Evolutionary conservation across 2,797 vertebrate genomes (phyloP).

Genomic region (Tiaroga cobitis): DNA sequence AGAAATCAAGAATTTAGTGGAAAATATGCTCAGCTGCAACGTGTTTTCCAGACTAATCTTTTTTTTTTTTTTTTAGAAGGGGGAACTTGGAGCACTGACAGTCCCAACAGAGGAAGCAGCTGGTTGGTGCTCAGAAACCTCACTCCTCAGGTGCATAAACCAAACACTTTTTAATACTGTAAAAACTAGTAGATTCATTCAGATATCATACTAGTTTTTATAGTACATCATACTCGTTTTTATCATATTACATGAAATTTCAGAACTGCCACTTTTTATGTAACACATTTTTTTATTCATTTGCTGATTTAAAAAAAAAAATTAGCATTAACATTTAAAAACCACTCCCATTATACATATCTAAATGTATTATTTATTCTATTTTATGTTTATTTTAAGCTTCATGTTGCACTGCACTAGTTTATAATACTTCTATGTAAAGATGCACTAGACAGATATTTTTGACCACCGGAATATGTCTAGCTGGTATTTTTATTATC

Average conservation of each 20-base stretch:
- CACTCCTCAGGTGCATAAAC: slow-evolving; percentile 83
- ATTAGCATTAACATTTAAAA: background rate
- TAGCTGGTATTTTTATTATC: background rate
- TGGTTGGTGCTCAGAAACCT: slow-evolving; percentile 98
- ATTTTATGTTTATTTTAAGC: background rate
- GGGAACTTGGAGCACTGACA: slow-evolving; percentile 95
- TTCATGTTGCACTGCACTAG: background rate
- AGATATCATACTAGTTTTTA: background rate
- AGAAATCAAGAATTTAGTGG: background rate
- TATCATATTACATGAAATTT: background rate
- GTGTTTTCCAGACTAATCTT: background rate
- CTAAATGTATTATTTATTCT: background rate
- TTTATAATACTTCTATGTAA: background rate
- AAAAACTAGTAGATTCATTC: background rate
- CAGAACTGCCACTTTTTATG: background rate
- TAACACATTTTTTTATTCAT: background rate
- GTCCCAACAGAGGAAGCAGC: slow-evolving; percentile 94
- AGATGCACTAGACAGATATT: background rate
- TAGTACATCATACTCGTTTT: background rate
- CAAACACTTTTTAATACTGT: background rate
- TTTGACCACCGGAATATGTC: background rate
- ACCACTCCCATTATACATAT: background rate
- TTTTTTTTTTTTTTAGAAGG: slow-evolving; percentile 72
- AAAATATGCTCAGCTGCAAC: background rate
- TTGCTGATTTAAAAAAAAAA: too few relatives aligned